Conservation (phyloP, 2,113 vertebrate genomes). For the Carassius carassius region DNA sequence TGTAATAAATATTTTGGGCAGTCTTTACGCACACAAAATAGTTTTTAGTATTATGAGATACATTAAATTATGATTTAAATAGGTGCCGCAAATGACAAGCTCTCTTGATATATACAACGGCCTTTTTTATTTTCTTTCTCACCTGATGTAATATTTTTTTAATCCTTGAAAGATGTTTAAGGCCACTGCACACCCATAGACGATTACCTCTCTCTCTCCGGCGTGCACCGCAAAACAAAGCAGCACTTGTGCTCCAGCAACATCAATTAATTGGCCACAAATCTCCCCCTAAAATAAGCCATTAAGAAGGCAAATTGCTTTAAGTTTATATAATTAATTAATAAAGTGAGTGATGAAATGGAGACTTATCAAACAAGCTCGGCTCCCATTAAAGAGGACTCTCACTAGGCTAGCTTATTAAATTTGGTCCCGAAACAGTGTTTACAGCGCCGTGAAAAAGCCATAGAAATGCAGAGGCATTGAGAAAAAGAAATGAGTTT, state of each 20-base stretch:
- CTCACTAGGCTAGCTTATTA: conserved; percentile 77
- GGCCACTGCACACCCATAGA: neutral
- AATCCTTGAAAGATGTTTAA: conserved; percentile 1
- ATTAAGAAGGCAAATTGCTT: conserved; percentile 79
- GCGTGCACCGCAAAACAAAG: conserved; percentile 65
- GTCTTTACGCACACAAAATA: neutral
- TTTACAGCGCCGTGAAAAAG: conserved; percentile 74
- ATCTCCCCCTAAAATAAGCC: conserved; percentile 75
- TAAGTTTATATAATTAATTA: conserved; percentile 78
- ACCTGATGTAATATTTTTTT: neutral
- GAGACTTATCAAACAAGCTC: conserved; percentile 80
- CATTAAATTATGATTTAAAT: neutral
- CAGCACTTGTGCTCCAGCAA: conserved; percentile 62
- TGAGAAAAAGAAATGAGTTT: conserved; percentile 77
- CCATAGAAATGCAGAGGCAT: conserved; percentile 67
- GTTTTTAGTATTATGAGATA: too few species aligned
- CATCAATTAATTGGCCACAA: conserved; percentile 77
- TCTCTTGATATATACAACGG: neutral
- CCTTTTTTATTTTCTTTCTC: neutral
- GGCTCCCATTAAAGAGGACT: conserved; percentile 77
- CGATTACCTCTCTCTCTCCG: conserved; percentile 22
- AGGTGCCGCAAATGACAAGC: neutral
- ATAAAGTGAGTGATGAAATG: conserved; percentile 81
- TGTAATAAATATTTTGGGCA: neutral
- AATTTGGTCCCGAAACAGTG: conserved; percentile 71